Percentiles rank a stretch among this genome's conserved stretches.
These are phyloP conservation scores for Colinus virginianus DNA, from an alignment of 2,113 vertebrate genomes.

Conservation along the genomic window DNA sequence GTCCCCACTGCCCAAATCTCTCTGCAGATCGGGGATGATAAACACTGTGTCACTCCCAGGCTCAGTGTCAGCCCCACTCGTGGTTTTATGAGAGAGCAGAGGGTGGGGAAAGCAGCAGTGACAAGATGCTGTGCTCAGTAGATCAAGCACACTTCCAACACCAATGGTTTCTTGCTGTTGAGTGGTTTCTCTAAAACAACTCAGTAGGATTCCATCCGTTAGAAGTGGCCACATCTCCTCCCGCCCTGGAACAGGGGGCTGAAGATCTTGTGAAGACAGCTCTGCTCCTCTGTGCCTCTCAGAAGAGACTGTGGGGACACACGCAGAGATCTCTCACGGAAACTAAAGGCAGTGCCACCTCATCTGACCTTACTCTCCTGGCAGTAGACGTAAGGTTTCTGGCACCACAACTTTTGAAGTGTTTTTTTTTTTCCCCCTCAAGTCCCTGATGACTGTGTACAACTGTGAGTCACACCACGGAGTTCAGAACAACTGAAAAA, in stretches of 20 bases:
- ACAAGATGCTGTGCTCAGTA: background rate
- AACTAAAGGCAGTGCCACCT: background rate
- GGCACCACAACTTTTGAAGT: background rate
- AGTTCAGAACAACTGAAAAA: background rate
- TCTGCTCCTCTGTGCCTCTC: background rate
- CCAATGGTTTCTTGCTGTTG: no score
- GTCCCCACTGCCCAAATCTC: background rate
- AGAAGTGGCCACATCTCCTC: background rate
- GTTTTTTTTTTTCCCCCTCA: background rate
- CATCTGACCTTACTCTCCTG: background rate
- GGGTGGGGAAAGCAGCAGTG: background rate
- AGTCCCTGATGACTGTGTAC: background rate
- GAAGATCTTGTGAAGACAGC: background rate
- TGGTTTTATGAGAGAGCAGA: background rate
- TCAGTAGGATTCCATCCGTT: fast-evolving
- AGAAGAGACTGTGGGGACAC: background rate
- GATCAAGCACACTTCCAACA: background rate
- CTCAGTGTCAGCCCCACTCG: fast-evolving
- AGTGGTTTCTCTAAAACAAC: background rate
- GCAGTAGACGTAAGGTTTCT: background rate
- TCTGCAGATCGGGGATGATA: background rate
- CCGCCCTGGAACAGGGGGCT: background rate
- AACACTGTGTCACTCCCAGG: background rate
- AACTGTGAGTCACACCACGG: no score
- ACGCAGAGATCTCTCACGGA: background rate